Conservation (phyloP, 2,113 vertebrate genomes). For the Laticauda laticaudata region DNA sequence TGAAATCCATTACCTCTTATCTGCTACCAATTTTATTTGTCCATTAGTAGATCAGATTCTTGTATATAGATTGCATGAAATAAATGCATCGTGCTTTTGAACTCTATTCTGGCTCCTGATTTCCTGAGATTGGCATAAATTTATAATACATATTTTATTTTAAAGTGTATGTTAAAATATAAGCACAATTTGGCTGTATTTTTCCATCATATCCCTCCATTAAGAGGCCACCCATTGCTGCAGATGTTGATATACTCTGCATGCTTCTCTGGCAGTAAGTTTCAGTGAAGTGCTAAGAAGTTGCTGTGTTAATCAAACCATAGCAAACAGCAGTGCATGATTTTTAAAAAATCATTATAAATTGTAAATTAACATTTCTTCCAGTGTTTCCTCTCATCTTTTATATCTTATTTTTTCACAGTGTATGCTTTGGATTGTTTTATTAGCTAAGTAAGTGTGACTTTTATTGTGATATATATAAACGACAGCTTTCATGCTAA, state of each 20-base stretch:
- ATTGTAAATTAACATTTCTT: not conserved
- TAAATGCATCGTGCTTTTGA: not conserved
- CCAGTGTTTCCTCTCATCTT: not conserved
- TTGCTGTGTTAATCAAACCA: not conserved
- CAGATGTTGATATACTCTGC: not conserved
- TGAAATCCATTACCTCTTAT: not conserved
- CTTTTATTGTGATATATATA: constrained; percentile 40
- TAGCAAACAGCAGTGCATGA: not conserved
- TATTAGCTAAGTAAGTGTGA: constrained; percentile 14
- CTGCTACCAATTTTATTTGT: not conserved
- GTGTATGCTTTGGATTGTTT: constrained; percentile 32
- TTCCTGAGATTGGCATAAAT: not conserved
- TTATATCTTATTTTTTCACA: constrained; percentile 33
- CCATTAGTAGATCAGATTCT: not conserved
- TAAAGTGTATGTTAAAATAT: not conserved
- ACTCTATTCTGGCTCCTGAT: not conserved
- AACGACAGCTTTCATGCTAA: constrained; percentile 54
- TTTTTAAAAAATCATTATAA: not conserved
- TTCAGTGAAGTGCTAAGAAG: not conserved
- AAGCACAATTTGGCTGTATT: not conserved
- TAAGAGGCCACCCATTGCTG: not conserved
- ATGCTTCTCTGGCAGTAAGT: not conserved
- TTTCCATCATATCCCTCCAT: not conserved
- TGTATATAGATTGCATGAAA: not conserved
- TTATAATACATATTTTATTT: not conserved